Conservation (phyloP, 2,113 vertebrate species). For the Corythornis cristatus region DNA sequence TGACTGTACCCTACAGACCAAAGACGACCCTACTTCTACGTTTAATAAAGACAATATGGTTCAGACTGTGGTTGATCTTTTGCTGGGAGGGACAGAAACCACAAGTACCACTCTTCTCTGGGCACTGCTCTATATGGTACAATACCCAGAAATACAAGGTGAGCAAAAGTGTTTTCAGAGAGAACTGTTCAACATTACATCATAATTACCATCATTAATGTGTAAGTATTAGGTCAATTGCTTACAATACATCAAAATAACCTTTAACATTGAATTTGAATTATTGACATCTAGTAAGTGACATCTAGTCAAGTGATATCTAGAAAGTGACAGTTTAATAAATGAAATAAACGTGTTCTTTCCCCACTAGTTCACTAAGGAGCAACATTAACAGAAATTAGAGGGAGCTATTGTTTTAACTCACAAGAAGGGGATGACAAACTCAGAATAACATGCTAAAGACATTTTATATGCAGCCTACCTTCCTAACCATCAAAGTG, state of each 20-base stretch:
- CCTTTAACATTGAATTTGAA: background rate
- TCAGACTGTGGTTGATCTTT: conserved; percentile 70
- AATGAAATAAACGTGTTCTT: background rate
- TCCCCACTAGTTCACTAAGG: background rate
- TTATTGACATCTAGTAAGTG: background rate
- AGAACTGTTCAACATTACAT: background rate
- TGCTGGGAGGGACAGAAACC: conserved; percentile 78
- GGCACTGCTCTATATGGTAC: conserved; percentile 76
- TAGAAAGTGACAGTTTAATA: background rate
- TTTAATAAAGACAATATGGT: conserved; percentile 77
- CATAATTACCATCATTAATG: background rate
- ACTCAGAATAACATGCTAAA: background rate
- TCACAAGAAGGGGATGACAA: background rate
- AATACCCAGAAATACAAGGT: conserved; percentile 73
- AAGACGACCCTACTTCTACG: conserved; percentile 34
- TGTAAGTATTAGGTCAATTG: background rate
- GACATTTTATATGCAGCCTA: background rate
- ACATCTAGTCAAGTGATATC: background rate
- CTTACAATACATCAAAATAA: background rate
- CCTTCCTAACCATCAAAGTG: background rate
- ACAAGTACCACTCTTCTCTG: conserved; percentile 74
- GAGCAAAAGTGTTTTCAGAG: background rate
- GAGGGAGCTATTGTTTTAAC: background rate
- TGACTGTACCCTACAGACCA: conserved; percentile 49
- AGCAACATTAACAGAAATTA: background rate